Evolutionary conservation across 2,888 invertebrate species (phyloP).

Genomic region (Strigamia crassipes): DNA sequence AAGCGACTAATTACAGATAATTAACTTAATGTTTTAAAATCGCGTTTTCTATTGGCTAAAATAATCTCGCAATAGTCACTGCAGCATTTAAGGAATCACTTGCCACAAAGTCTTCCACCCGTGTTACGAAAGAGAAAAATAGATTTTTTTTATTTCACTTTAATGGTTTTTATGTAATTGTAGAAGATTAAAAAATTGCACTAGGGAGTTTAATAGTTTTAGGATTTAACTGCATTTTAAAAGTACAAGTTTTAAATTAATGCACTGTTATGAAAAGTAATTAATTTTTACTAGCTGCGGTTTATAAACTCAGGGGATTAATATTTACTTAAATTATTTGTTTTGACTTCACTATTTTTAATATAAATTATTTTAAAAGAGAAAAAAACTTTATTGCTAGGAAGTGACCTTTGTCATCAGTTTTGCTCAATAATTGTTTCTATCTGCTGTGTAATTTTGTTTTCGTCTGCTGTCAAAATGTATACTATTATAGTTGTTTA

Average conservation of each 20-base stretch:
- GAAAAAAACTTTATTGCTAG: neutral
- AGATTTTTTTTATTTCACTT: neutral
- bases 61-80: conserved; percentile 5
- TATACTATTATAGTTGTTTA: neutral
- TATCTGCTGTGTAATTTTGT: neutral
- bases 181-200: neutral
- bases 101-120: conserved; percentile 25
- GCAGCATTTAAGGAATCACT: conserved; percentile 21
- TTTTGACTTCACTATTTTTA: too few species aligned
- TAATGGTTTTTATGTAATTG: neutral
- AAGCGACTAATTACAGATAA: neutral
- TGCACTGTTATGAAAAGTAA: neutral
- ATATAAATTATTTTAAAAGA: neutral
- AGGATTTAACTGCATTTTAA: neutral
- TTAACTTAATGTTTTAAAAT: neutral
- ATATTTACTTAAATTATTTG: neutral
- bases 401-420: conserved; percentile 18
- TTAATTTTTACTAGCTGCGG: neutral
- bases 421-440: conserved; percentile 10
- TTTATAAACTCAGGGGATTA: neutral
- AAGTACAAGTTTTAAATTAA: neutral
- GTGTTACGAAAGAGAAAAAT: neutral
- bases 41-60: neutral
- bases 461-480: conserved; percentile 7
- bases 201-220: neutral